Conservation (phyloP, 2,888 invertebrate genomes). For the Epinotia brunnichana region DNA sequence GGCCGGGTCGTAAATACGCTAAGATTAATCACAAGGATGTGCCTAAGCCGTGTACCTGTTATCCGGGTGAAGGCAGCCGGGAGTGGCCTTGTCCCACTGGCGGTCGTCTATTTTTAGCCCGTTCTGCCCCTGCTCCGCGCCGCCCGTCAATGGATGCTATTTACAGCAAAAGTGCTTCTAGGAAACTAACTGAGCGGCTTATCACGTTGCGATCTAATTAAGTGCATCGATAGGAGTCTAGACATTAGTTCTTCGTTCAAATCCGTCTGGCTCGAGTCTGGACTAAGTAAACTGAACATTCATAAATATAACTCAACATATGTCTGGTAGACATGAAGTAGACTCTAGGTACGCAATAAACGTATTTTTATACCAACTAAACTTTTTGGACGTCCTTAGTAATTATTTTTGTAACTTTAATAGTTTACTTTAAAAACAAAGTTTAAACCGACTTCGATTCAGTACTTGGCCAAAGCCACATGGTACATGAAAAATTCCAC, state of each 20-base stretch:
- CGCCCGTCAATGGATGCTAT: constrained; percentile 74
- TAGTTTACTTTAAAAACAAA: too few relatives aligned
- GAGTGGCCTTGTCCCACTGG: constrained; percentile 76
- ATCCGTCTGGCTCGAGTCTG: constrained; percentile 8
- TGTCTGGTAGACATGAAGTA: background rate
- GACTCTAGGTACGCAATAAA: background rate
- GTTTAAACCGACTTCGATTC: too few relatives aligned
- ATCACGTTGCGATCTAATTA: constrained; percentile 30
- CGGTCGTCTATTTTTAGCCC: constrained; percentile 78
- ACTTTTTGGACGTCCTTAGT: too few relatives aligned
- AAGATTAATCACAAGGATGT: constrained; percentile 76
- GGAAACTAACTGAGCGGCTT: constrained; percentile 50
- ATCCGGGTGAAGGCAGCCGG: constrained; percentile 63
- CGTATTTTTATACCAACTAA: background rate
- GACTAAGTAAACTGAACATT: background rate
- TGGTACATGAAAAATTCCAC: too few relatives aligned
- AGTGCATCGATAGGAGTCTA: constrained; percentile 23
- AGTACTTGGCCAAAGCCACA: too few relatives aligned
- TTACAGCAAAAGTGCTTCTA: constrained; percentile 62
- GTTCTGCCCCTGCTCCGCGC: constrained; percentile 56
- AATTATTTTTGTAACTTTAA: too few relatives aligned
- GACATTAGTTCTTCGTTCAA: background rate
- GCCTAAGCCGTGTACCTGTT: constrained; percentile 67
- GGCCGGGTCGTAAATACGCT: constrained; percentile 64
- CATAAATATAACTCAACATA: background rate